phyloP scores from a whole-genome alignment of 2,888 invertebrate genomes.

The Folsomia candida region DNA sequence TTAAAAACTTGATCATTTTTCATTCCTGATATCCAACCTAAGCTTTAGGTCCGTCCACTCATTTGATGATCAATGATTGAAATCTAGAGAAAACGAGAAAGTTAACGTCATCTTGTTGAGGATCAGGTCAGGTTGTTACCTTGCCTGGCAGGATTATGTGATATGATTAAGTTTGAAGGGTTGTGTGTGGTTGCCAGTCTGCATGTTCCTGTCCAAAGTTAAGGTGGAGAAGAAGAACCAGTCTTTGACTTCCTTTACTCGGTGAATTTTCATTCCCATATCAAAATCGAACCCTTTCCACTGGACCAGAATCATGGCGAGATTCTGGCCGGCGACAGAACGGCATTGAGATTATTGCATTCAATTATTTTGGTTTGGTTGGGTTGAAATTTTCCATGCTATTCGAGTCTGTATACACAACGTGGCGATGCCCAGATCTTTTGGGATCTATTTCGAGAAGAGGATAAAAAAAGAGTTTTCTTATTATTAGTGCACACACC shows the following conservation, averaged over 20 bases:
- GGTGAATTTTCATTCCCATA: not conserved
- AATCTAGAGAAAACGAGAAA: constrained; percentile 1
- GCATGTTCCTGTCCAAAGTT: not conserved
- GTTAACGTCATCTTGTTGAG: not conserved
- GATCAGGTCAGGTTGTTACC: not conserved
- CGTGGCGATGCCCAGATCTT: not conserved
- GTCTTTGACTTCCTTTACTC: not conserved
- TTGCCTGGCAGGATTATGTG: not conserved
- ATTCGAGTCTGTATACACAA: not conserved
- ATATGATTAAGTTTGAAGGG: constrained; percentile 5
- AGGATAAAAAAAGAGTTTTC: no score
- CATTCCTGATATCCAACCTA: not conserved
- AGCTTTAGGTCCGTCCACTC: not conserved
- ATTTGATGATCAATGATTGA: constrained; percentile 2
- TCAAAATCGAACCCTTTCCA: not conserved
- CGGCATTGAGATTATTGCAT: not conserved
- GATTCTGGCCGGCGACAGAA: no score
- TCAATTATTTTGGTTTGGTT: not conserved
- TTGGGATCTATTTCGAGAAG: no score
- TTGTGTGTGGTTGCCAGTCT: not conserved
- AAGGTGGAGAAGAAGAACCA: not conserved
- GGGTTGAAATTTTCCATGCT: not conserved
- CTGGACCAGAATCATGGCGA: not conserved
- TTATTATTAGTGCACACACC: no score
- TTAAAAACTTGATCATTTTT: not conserved